Base-by-base conservation (phyloP, 2,888 invertebrate species). In the Pelosia muscerda region DNA sequence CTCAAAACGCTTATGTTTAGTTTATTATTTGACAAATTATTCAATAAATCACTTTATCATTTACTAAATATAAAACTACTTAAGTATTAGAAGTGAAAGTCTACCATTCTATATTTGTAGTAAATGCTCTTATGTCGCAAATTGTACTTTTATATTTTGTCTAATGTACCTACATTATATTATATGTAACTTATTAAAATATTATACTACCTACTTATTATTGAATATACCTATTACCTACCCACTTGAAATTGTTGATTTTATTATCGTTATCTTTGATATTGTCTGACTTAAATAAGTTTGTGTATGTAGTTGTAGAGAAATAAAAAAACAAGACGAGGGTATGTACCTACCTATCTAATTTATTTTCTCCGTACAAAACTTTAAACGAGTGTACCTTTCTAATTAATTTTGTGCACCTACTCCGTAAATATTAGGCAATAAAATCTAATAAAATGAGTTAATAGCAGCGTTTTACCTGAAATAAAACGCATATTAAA, bases 381-480 rank as follows among this genome's bases (percentile, higher is more conserved):
- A n/a, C n/a, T n/a, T n/a, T n/a, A n/a, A n/a, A n/a, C n/a, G n/a
- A n/a, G n/a, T n/a, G n/a, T 34, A 34, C 11, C 34, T 34, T 11
- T 34, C 11, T 34, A 11, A n/a, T 28, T 28, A 11, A 31, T 22
- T 25, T 58, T 58, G 13, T 31, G 31, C 22, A 57, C 26, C 26
- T 9, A 28, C 56, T 28, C 19, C n/a, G 10, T 28, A 19, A 57
- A 11, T 22, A 31, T 11, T 13, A n/a, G n/a, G 22, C 10, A 57
- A 58, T 57, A 22, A 15, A 28, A 22, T 58, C 31, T 31, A 58
- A 58, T 58, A 22, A 57, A 57, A n/a, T 28, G 9, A 28, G 31
- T 57, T 1, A 28, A 19, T 6, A 42, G 19, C 4, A n/a, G n/a
- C n/a, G n/a, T n/a, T n/a, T n/a, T n/a, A n/a, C n/a, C n/a, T n/a